Conservation (phyloP, 2,797 vertebrate species). For the Peromyscus eremicus region DNA sequence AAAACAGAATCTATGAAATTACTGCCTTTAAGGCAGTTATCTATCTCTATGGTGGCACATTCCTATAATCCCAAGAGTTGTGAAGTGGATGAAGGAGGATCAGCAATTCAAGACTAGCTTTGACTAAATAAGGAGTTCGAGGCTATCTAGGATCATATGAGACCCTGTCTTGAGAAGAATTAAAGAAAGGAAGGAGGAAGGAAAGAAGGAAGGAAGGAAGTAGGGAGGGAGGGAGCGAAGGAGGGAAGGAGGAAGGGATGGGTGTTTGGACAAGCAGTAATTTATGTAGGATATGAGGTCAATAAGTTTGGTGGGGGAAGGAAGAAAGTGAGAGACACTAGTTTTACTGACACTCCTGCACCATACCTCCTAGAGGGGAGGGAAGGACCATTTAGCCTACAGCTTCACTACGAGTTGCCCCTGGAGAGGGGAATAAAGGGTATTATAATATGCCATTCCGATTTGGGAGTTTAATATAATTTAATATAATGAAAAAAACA, state of each 20-base stretch:
- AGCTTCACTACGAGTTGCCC: slow-evolving; percentile 44
- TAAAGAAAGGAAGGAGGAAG: neutral
- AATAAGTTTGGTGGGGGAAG: slow-evolving; percentile 38
- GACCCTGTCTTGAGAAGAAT: neutral
- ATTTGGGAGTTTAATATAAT: slow-evolving; percentile 30
- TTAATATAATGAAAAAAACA: slow-evolving; percentile 19
- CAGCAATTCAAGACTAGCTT: neutral
- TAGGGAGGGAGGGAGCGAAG: neutral
- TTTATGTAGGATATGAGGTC: neutral
- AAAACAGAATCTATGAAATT: slow-evolving; percentile 30
- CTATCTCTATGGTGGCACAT: neutral
- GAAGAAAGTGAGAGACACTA: slow-evolving; percentile 10
- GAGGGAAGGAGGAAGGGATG: neutral
- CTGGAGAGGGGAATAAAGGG: neutral
- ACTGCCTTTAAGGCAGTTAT: neutral
- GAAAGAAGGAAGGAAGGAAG: neutral
- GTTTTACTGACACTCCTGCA: slow-evolving; percentile 7
- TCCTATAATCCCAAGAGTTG: neutral
- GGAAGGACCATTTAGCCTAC: neutral
- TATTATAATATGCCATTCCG: slow-evolving; percentile 37
- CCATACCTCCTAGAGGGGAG: neutral
- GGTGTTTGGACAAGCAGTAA: neutral
- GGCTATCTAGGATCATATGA: neutral
- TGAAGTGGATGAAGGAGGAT: neutral
- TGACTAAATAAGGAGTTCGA: neutral